Evolutionary conservation across 2,113 vertebrate genomes (phyloP), one percentile per base, ranked within the genome.

Genomic region (Gopherus evgoodei): DNA sequence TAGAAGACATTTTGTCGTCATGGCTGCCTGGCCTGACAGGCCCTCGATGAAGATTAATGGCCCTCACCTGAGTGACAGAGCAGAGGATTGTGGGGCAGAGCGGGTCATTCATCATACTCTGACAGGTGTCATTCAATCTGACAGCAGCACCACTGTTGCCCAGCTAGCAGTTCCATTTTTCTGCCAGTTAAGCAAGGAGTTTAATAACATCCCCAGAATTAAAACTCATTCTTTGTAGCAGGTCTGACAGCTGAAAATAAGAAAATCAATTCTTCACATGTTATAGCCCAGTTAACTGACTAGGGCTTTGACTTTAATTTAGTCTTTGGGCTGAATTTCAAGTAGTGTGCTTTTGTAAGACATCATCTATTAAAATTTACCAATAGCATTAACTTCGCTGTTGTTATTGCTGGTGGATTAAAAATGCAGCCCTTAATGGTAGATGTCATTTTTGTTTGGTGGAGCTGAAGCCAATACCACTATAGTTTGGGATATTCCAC

Each of bases 71-170:
- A 99, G 98, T 99, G 99, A 99, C 99, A 99, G 99, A 99, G 98
- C 76, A 47, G 98, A 98, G 98, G 98, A 98, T 98, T 98, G 99
- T 98, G 99, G 99, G 99, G 98, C 99, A 98, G 98, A 98, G 98
- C 98, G 98, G 98, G 99, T 99, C 99, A 99, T 99, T 99, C 99
- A 99, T 99, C 99, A 99, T 99, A 97, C 98, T 97, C 98, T 99
- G 99, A 99, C 99, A 99, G 99, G 98, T 99, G 99, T 99, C 99
- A 99, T 99, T 99, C 99, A 99, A 98, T 97, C 95, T 76, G 97
- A 98, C 98, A 98, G 98, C 98, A 95, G 76, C 93, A 80, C 93
- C 95, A 81, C 95, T 90, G 69, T 94, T 80, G 93, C 95, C 96
- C 38, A 86, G 93, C 97, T 95, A 95, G 98, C 9, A 72, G 97